Conservation (phyloP, 2,797 vertebrate genomes). For the Cyprinodon diabolis region DNA sequence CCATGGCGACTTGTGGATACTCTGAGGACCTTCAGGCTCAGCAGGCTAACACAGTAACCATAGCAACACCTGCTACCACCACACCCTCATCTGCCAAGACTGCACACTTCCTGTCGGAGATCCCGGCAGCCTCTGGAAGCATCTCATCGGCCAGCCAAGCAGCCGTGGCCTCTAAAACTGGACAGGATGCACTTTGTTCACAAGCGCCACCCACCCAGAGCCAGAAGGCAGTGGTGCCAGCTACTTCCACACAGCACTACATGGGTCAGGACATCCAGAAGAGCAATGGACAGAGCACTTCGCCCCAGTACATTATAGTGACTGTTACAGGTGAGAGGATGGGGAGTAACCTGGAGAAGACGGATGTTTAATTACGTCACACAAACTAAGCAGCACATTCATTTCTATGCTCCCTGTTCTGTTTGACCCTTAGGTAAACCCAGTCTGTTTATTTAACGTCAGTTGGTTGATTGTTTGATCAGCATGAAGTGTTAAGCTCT, state of each 20-base stretch:
- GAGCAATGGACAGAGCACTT: constrained; percentile 75
- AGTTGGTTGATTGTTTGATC: neutral
- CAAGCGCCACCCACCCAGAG: constrained; percentile 71
- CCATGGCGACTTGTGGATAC: constrained; percentile 91
- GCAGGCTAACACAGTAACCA: constrained; percentile 78
- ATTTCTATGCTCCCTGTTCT: neutral
- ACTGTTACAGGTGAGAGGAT: constrained; percentile 89
- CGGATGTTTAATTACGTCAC: neutral
- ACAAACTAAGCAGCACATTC: neutral
- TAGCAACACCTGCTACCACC: constrained; percentile 74
- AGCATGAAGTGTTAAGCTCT: neutral
- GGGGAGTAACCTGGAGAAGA: neutral
- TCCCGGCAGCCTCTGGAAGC: constrained; percentile 73
- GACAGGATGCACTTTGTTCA: constrained; percentile 73
- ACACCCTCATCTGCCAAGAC: constrained; percentile 76
- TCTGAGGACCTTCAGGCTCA: constrained; percentile 88
- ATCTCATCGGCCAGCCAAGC: constrained; percentile 62
- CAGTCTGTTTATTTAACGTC: neutral
- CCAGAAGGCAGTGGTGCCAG: constrained; percentile 70
- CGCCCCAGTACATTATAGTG: constrained; percentile 92
- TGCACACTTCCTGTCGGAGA: constrained; percentile 84
- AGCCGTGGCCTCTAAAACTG: constrained; percentile 59
- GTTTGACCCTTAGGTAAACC: neutral
- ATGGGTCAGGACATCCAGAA: constrained; percentile 78
- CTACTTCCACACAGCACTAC: constrained; percentile 80